Evolutionary conservation across 1,140 invertebrate species (phyloP), one percentile per base, ranked within the genome.

Genomic region (Ceratina australensis): DNA sequence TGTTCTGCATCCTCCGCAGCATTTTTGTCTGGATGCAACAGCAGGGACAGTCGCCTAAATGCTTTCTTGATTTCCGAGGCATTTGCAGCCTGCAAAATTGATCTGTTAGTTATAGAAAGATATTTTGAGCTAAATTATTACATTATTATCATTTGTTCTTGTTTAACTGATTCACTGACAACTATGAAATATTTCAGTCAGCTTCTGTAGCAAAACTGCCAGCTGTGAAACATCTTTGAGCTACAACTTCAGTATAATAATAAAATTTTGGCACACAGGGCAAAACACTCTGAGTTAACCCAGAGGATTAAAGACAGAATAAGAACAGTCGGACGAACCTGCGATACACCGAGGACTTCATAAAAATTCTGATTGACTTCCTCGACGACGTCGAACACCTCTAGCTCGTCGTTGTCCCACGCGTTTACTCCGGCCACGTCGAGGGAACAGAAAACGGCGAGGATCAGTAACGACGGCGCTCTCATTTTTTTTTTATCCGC

Each of bases 311-410:
- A n/a, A n/a, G n/a, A n/a, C n/a, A n/a, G n/a, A n/a, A n/a, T n/a
- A n/a, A n/a, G n/a, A n/a, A n/a, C n/a, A n/a, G n/a, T n/a, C n/a
- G n/a, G 4, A 60, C 33, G 3, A 93, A 98, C 97, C 93, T 96
- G 94, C 33, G 94, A 89, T 49, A 99, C 94, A 72, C 96, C 97
- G 74, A 99, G 93, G 22, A 98, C 93, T 89, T 97, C 95, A 90
- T 99, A 99, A 90, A 99, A 99, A 93, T 98, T 99, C 90, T 95
- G 93, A 89, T 98, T 97, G 49, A 99, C 95, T 95, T 99, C 98
- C 93, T 99, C 98, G 50, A 99, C 97, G 63, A 98, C 94, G 94
- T 99, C 98, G 92, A 99, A 99, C 22, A 99, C 95, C 93, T 99
- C 98, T 72, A 99, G 91, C 90, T 99, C 97, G 77, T 97, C 96